Base-by-base conservation (phyloP, 2,797 vertebrate genomes). In the Knipowitschia caucasica region DNA sequence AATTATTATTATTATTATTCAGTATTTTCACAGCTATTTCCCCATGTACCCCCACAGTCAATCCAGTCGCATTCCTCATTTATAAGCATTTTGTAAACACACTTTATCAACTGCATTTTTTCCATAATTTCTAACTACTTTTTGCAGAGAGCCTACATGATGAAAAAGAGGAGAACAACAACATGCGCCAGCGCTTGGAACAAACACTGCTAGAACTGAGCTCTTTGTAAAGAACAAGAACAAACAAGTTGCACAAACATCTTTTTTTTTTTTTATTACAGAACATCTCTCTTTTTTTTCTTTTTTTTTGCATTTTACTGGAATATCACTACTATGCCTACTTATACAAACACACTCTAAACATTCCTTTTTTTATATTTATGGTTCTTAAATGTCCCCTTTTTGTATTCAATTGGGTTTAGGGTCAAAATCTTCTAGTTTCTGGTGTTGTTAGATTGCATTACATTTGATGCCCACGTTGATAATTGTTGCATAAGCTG, bases 161-260 rank as follows among this genome's bases (percentile, higher is more conserved):
- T 11, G 92, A 92, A 1, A 98, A 95, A 83, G 92, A 94, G 59
- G 91, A 94, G 80, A 95, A 95, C 53, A 1, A 93, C 88, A 91
- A 81, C 56, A 86, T 97, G 86, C 89, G 94, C 18, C 91, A 93
- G 83, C 90, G 92, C 71, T 86, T 98, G 91, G 94, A 95, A 69
- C 93, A 95, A 86, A 98, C 94, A 0, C 87, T 98, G 81, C 93
- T 92, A 1, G 94, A 97, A 78, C 93, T 97, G 56, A 92, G 85
- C 81, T 92, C 88, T 90, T 94, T 96, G 91, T 98, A 92, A 78
- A n/a, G n/a, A 71, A 69, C 14, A 29, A 33, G 61, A 56, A 75
- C 10, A 49, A 49, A 49, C 0, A 74, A 54, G 50, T 61, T 64
- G 33, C 65, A 34, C 43, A 54, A 24, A 49, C 60, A 49, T 5